phyloP scores from a whole-genome alignment of 2,888 invertebrate genomes.

The Cheilosia scutellata region DNA sequence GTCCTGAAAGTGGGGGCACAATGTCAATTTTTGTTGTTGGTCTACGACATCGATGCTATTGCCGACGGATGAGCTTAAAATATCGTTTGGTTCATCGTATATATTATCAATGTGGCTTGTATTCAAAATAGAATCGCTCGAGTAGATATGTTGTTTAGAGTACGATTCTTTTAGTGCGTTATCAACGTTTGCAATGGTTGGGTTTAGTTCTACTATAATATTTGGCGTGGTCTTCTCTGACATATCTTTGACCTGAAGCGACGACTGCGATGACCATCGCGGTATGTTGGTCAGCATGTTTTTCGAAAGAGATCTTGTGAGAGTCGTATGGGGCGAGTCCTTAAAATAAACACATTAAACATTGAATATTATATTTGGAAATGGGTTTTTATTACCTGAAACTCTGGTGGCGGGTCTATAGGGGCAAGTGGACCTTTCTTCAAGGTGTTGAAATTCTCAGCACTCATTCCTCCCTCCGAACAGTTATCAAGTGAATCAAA shows the following conservation, averaged over 20 bases:
- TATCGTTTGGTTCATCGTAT: constrained; percentile 84
- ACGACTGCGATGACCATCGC: constrained; percentile 83
- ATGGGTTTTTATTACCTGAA: constrained; percentile 86
- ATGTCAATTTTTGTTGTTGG: constrained; percentile 80
- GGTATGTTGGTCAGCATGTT: constrained; percentile 80
- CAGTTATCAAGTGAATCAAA: constrained; percentile 90
- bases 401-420: constrained; percentile 94
- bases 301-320: constrained; percentile 82
- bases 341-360: constrained; percentile 43
- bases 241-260: constrained; percentile 81
- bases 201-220: constrained; percentile 69
- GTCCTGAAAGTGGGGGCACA: constrained; percentile 83
- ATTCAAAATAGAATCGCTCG: constrained; percentile 83
- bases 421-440: constrained; percentile 90
- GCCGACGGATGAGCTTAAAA: constrained; percentile 81
- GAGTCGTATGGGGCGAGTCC: constrained; percentile 83
- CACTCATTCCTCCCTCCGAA: constrained; percentile 91
- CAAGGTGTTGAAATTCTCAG: constrained; percentile 92
- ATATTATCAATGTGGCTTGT: constrained; percentile 82
- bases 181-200: constrained; percentile 66
- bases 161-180: constrained; percentile 80
- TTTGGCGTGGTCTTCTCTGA: constrained; percentile 64
- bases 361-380: background rate
- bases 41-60: constrained; percentile 81
- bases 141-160: constrained; percentile 82